Base-by-base conservation (phyloP, 2,113 vertebrate species). In the Syngnathus typhle region DNA sequence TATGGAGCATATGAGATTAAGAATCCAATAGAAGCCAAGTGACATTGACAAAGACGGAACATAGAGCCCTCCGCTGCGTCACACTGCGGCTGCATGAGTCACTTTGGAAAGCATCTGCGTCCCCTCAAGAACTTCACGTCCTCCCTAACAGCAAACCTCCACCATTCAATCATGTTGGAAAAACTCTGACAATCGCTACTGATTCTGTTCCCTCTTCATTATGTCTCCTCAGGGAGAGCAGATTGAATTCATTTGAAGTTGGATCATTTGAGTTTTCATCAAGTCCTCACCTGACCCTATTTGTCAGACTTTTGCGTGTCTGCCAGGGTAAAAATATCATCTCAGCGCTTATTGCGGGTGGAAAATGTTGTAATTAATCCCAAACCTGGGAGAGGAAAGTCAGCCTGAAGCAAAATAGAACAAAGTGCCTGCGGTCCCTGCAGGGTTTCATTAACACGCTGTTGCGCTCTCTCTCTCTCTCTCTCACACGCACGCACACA, bases 1-100 rank as follows among this genome's bases (percentile, higher is more conserved):
- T 44, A 62, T 27, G 21, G 60, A 44, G 60, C 60, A 62, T 62
- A 44, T 44, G 41, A 62, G 60, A 62, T 62, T 62, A 62, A 44
- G 41, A 44, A 62, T 44, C 60, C 60, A 62, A 44, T 43, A 61
- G 60, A 41, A 61, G 60, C 11, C 19, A 21, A 61, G 60, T 62
- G 60, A 62, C 60, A 62, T 62, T 62, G 60, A 62, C 60, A 62
- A 62, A 62, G 60, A 62, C 39, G 60, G 21, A 62, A 62, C 60
- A 44, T 16, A 44, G 39, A 23, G 41, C 12, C 12, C 39, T 39
- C 41, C 2, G 16, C 39, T 44, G 60, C 60, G 60, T 62, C 60
- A 62, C 60, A 44, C 60, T 62, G 60, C 60, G n/a, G 39, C 39
- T 44, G 60, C 60, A 44, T 62, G 60, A 62, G 60, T 62, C 41